A percentile compares a stretch with the other conserved stretches of the same genome.
These are phyloP conservation scores for Girardinichthys multiradiatus DNA, from an alignment of 2,113 vertebrate genomes.

Conservation along the genomic window DNA sequence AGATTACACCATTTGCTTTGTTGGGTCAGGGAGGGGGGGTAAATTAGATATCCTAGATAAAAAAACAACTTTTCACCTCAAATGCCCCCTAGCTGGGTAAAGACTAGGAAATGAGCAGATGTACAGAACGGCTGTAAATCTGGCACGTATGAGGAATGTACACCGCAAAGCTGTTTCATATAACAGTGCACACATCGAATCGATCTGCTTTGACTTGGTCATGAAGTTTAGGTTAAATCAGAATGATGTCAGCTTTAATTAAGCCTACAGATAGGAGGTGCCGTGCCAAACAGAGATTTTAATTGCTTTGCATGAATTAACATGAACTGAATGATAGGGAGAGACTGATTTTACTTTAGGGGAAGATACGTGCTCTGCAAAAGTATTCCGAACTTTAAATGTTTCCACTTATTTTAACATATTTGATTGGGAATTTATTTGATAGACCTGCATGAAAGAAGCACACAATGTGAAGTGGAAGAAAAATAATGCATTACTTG, in stretches of 20 bases:
- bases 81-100: conserved; percentile 17
- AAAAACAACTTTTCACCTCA: conserved; percentile 41
- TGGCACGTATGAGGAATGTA: conserved; percentile 32
- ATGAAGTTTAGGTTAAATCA: conserved; percentile 6
- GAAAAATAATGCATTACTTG: too few relatives aligned
- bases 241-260: conserved; percentile 11
- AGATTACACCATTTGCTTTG: conserved; percentile 46
- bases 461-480: too few relatives aligned
- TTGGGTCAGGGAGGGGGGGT: conserved; percentile 31
- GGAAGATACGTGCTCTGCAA: not conserved
- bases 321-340: not conserved
- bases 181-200: not conserved
- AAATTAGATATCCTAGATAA: conserved; percentile 34
- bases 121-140: conserved; percentile 8
- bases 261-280: not conserved
- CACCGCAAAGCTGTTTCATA: conserved; percentile 17
- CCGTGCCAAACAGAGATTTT: conserved; percentile 9
- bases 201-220: not conserved
- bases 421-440: too few relatives aligned
- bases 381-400: too few relatives aligned
- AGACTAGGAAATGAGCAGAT: conserved; percentile 6
- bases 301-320: not conserved
- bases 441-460: too few relatives aligned
- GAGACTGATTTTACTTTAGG: not conserved
- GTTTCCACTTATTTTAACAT: too few relatives aligned